Conservation (phyloP, 1,140 invertebrate genomes). For the Choristoneura fumiferana region DNA sequence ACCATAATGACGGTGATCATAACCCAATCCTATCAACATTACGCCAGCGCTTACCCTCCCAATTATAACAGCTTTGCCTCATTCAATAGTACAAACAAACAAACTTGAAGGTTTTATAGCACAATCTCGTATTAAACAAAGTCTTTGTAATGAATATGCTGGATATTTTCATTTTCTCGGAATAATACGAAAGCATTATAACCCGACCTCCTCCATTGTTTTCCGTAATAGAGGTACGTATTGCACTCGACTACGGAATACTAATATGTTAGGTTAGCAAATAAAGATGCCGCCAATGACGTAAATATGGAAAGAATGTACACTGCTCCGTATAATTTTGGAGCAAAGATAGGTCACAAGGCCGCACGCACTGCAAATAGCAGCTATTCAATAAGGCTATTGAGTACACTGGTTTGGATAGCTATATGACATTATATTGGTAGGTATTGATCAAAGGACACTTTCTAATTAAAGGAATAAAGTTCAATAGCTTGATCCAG, state of each 20-base stretch:
- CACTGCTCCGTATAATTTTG: not conserved
- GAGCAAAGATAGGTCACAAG: constrained; percentile 1
- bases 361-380: not conserved
- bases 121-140: constrained; percentile 2
- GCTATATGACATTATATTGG: too few relatives aligned
- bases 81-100: not conserved
- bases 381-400: too few relatives aligned
- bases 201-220: constrained; percentile 24
- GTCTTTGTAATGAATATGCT: not conserved
- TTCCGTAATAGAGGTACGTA: constrained; percentile 25
- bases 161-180: constrained; percentile 21
- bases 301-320: constrained; percentile 16
- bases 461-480: too few relatives aligned
- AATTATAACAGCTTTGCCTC: constrained; percentile 1
- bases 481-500: too few relatives aligned
- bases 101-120: not conserved
- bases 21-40: not conserved
- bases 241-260: constrained; percentile 26
- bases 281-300: constrained; percentile 20
- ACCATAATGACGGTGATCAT: not conserved
- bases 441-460: too few relatives aligned
- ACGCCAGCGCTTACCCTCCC: not conserved
- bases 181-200: constrained; percentile 20
- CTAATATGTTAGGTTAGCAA: constrained; percentile 28
- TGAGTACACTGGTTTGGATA: too few relatives aligned